These are phyloP conservation scores for Aphidius ervi DNA, from an alignment of 1,140 invertebrate species.

Conservation along the genomic window DNA sequence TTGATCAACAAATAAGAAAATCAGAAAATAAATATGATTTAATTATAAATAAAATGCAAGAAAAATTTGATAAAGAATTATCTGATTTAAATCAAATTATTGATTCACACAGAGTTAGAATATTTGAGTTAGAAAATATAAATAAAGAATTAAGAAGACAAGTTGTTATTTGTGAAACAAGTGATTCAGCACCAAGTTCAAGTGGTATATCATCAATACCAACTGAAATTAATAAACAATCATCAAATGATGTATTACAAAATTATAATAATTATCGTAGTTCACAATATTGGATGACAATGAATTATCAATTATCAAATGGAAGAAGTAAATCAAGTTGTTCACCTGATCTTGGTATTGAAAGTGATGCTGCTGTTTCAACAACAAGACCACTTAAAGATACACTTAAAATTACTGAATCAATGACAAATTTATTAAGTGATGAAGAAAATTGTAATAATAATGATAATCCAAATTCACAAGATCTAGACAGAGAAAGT, in stretches of 20 bases:
- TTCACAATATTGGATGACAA: constrained; percentile 41
- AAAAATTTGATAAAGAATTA: constrained; percentile 48
- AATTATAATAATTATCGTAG: constrained; percentile 42
- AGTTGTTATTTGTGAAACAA: constrained; percentile 41
- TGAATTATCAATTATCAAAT: constrained; percentile 35
- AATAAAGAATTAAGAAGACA: constrained; percentile 48
- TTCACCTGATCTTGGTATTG: constrained; percentile 69
- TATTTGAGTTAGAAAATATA: constrained; percentile 43
- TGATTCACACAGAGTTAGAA: constrained; percentile 40
- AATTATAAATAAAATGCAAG: constrained; percentile 35
- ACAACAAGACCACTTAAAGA: constrained; percentile 50
- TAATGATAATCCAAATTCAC: constrained; percentile 20
- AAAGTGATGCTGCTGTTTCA: constrained; percentile 59
- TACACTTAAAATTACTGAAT: constrained; percentile 54
- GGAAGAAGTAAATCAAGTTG: constrained; percentile 53
- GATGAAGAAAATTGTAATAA: constrained; percentile 44
- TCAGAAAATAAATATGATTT: constrained; percentile 40
- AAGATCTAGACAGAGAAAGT: constrained; percentile 40
- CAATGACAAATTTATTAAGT: constrained; percentile 56
- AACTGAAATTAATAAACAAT: constrained; percentile 32
- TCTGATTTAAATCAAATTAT: constrained; percentile 47
- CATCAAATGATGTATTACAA: constrained; percentile 38
- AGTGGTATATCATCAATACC: constrained; percentile 48
- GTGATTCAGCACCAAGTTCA: constrained; percentile 46
- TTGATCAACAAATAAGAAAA: constrained; percentile 52